Evolutionary conservation across 2,888 invertebrate genomes (phyloP), one percentile per base, ranked within the genome.

Genomic region (Meteorus cinctellus): DNA sequence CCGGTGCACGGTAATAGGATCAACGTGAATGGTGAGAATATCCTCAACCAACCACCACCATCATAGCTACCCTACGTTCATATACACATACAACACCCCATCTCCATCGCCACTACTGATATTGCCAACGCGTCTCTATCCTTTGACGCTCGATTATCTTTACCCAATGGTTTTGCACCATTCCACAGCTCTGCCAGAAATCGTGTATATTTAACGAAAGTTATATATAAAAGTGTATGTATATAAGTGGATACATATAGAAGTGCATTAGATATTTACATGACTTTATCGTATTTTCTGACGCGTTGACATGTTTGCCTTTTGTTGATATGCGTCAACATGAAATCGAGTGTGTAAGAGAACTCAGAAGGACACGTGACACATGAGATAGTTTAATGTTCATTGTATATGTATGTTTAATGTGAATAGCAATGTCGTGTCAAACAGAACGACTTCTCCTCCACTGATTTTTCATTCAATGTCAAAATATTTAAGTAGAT

Each of bases 131-230:
- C 29, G 63, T 48, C 59, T 66, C 75, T 72, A 75, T 75, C 62
- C 68, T 76, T 76, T 76, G 76, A 76, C 72, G 72, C 67, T 72
- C 76, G 76, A 76, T 76, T 76, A 76, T 76, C 74, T 69, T 31
- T 66, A 41, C 29, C 66, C 34, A 36, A 31, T 66, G 34, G 60
- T 45, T 48, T 71, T 19, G 29, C 45, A 48, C 41, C 59, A 66
- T 41, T 55, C 41, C 62, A 31, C 45, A 51, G 45, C 60, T 48
- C 65, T 48, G 29, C 55, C 27, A 41, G 34, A 70, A 59, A 48
- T 76, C 36, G 72, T 29, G 29, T 60, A 41, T 75, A 65, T 59
- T 72, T 62, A 67, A 48, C 60, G 55, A 62, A 45, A 67, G 45
- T 72, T 62, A 72, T 66, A 14, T 66, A 67, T 55, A 70, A 24